phyloP scores from a whole-genome alignment of 2,797 vertebrate species.

The Eulemur albifrons region DNA sequence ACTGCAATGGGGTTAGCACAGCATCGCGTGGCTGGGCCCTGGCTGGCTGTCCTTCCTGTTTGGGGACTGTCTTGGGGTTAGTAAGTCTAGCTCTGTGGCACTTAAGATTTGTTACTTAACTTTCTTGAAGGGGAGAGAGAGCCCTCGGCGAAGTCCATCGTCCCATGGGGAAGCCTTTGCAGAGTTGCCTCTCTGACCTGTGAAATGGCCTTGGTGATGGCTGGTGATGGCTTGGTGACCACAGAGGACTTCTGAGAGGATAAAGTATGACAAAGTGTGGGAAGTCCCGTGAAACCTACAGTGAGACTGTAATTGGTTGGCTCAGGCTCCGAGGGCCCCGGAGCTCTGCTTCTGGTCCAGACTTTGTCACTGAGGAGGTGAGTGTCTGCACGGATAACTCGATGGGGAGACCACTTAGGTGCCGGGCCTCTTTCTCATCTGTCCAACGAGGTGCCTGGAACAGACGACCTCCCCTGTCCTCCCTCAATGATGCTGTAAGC shows the following conservation, averaged over 20 bases:
- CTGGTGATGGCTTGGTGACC: background rate
- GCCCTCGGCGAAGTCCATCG: background rate
- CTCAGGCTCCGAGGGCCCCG: background rate
- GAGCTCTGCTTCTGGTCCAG: background rate
- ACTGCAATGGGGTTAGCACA: background rate
- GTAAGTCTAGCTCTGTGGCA: background rate
- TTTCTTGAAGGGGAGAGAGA: background rate
- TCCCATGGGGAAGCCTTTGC: background rate
- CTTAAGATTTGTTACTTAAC: background rate
- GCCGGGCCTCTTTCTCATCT: background rate
- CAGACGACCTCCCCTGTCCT: rapidly evolving
- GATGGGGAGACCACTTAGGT: rapidly evolving
- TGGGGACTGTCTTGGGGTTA: background rate
- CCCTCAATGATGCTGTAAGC: background rate
- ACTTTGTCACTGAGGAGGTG: background rate
- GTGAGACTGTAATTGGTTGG: background rate
- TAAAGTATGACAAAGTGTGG: background rate
- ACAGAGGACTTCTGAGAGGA: background rate
- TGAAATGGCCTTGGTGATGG: background rate
- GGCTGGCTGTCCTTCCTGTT: background rate
- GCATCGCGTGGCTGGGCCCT: rapidly evolving
- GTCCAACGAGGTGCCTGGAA: background rate
- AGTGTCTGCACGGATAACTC: background rate
- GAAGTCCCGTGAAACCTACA: background rate
- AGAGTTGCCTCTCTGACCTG: background rate